A percentile compares a stretch with the other conserved stretches of the same genome.
Evolutionary conservation across 2,797 vertebrate species (phyloP).

Genomic region (Malurus splendens): DNA sequence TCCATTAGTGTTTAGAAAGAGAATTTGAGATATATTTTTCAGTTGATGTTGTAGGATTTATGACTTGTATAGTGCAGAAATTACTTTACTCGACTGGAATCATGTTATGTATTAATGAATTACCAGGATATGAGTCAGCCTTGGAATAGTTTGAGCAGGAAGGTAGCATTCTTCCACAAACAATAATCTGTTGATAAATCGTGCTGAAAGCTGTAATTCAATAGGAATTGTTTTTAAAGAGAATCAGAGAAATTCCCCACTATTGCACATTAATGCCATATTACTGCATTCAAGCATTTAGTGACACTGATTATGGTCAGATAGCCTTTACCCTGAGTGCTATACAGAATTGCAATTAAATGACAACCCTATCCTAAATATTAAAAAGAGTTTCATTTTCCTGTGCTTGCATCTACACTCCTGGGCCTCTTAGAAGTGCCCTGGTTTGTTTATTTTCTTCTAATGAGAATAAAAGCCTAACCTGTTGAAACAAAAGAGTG

Average conservation of each 20-base stretch:
- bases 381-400: neutral
- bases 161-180: conserved; percentile 53
- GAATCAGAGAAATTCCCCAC: neutral
- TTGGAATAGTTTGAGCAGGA: conserved; percentile 45
- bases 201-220: conserved; percentile 44
- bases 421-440: neutral
- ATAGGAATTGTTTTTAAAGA: conserved; percentile 50
- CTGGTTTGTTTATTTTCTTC: neutral
- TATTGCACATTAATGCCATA: neutral
- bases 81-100: neutral
- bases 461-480: neutral
- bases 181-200: conserved; percentile 48
- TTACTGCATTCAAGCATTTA: neutral
- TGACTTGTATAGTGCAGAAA: conserved; percentile 9
- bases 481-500: neutral
- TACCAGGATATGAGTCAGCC: conserved; percentile 60
- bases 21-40: conserved; percentile 29
- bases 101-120: conserved; percentile 53
- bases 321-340: neutral
- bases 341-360: neutral
- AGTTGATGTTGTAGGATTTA: conserved; percentile 32
- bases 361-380: neutral
- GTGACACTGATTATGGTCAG: neutral
- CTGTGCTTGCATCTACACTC: neutral
- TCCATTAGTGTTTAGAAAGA: conserved; percentile 31